phyloP scores from a whole-genome alignment of 2,113 vertebrate genomes.

The Ardeotis arabs region DNA sequence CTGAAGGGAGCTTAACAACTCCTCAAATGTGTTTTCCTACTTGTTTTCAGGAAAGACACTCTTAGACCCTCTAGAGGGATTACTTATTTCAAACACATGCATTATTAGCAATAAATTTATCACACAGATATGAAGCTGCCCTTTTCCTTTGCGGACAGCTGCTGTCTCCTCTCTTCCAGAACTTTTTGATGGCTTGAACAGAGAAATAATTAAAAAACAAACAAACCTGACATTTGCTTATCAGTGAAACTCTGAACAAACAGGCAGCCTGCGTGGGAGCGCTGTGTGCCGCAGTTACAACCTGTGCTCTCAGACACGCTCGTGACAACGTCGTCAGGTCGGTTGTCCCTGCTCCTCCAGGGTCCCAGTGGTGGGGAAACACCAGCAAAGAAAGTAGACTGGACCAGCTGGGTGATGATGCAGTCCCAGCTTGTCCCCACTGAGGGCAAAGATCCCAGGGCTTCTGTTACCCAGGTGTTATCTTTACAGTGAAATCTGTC shows the following conservation, averaged over 20 bases:
- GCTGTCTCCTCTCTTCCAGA: background rate
- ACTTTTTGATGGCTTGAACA: background rate
- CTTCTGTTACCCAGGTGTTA: background rate
- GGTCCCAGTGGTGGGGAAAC: background rate
- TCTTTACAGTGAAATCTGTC: background rate
- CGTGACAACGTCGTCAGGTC: background rate
- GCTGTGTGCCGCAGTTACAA: background rate
- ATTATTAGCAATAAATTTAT: background rate
- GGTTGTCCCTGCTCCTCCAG: background rate
- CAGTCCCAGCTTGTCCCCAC: background rate
- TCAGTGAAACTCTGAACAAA: slow-evolving; percentile 6
- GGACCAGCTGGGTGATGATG: background rate
- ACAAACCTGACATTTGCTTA: slow-evolving; percentile 7
- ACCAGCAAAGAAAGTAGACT: accelerated
- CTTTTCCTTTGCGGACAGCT: background rate
- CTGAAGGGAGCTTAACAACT: background rate
- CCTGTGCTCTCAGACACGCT: background rate
- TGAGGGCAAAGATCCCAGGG: background rate
- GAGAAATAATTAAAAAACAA: background rate
- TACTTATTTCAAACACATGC: background rate
- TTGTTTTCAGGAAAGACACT: background rate
- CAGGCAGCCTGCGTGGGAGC: background rate
- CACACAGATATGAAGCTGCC: background rate
- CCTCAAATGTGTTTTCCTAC: background rate
- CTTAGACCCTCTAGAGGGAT: background rate